Evolutionary conservation across 1,140 invertebrate genomes (phyloP).

Genomic region (Caenorhabditis remanei): DNA sequence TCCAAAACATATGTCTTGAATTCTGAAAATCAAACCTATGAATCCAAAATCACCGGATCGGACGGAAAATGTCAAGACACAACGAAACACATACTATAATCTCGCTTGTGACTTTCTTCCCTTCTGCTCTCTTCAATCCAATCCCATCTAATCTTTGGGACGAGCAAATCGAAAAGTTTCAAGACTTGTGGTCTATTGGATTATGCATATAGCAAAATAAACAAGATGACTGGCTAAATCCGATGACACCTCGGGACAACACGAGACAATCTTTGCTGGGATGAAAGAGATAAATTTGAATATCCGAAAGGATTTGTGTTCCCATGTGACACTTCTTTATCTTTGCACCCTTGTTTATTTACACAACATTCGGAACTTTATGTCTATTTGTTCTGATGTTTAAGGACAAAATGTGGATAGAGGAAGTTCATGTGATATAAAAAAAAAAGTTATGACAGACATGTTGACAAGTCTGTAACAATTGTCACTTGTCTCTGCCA

Average conservation of each 20-base stretch:
- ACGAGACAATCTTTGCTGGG: background rate
- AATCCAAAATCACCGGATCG: no score
- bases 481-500: background rate
- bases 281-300: background rate
- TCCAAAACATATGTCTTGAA: no score
- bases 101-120: background rate
- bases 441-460: background rate
- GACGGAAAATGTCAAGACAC: background rate
- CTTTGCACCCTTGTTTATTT: constrained; percentile 38
- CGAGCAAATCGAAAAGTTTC: constrained; percentile 36
- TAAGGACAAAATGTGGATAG: background rate
- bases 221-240: constrained; percentile 54
- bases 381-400: background rate
- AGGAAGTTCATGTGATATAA: background rate
- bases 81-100: constrained; percentile 37
- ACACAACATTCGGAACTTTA: background rate
- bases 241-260: constrained; percentile 34
- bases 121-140: background rate
- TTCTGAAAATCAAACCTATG: no score
- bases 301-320: background rate
- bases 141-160: constrained; percentile 17
- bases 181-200: constrained; percentile 11
- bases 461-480: background rate
- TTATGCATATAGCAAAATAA: background rate
- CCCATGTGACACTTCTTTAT: background rate